Evolutionary conservation across 2,113 vertebrate genomes (phyloP), one percentile per base, ranked within the genome.

Genomic region (Dipodomys ordii): DNA sequence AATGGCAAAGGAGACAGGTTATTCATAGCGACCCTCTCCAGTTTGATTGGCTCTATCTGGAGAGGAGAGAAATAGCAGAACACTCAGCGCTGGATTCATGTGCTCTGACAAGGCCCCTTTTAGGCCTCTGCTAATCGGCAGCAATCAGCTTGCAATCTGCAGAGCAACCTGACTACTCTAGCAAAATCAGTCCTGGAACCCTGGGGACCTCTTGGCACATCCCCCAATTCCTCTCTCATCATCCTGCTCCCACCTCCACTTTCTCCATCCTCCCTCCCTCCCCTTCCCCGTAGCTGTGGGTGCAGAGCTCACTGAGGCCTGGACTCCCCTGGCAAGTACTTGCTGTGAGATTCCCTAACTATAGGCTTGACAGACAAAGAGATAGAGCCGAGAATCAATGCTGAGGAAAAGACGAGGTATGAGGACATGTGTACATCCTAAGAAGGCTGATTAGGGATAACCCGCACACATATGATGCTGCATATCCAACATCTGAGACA

Each of bases 131-230:
- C 78, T 91, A 88, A 93, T 95, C 73, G 67, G 77, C 18, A 2
- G 87, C 92, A 94, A 94, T 95, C 93, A 95, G 84, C n/a, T 92
- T 86, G 82, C 81, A 94, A 83, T 89, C 79, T 49, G 12, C 32
- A 72, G 77, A 57, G 23, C 16, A 23, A 65, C 20, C 68, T 80
- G 69, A 7, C 62, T 64, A 57, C 20, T 79, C 28, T 27, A 32
- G 91, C 32, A 84, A 87, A 57, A 94, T 94, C 94, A 95, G 73
- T 25, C 62, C 74, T 19, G 20, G 60, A 60, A 22, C 71, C 88
- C 86, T 78, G 28, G 65, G 81, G 25, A 82, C 23, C 62, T 28
- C 57, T 39, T 11, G 23, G 25, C 30, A 49, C 62, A 44, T 0
- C 10, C 15, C 25, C 67, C 53, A 25, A 28, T 80, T 85, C 27